phyloP scores from a whole-genome alignment of 2,888 invertebrate species.

The Scelioninae gen. 1 region DNA sequence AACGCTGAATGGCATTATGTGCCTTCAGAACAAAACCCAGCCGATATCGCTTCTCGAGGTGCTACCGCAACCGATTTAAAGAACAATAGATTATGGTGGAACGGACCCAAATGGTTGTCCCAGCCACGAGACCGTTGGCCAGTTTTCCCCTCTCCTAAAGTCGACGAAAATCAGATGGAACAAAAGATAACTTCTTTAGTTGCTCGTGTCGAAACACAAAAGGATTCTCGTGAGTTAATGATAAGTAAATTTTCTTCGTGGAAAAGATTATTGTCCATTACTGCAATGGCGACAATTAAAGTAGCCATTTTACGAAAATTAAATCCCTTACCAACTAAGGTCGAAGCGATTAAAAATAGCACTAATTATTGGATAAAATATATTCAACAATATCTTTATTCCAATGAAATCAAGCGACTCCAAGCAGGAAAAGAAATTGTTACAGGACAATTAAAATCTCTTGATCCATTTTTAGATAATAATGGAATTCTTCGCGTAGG shows the following conservation, averaged over 20 bases:
- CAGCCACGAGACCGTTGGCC: background rate
- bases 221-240: no score
- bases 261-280: background rate
- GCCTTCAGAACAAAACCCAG: conserved; percentile 7
- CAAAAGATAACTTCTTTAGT: no score
- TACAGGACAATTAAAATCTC: background rate
- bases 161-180: no score
- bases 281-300: background rate
- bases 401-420: background rate
- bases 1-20: conserved; percentile 9
- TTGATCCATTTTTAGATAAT: conserved; percentile 3
- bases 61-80: conserved; percentile 1
- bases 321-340: background rate
- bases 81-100: conserved; percentile 5
- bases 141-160: no score
- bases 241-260: no score
- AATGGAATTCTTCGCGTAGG: background rate
- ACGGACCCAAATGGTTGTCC: background rate
- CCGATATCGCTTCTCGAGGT: conserved; percentile 15
- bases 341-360: background rate
- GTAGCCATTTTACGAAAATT: background rate
- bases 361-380: background rate
- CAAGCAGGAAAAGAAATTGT: background rate
- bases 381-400: background rate
- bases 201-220: no score